phyloP scores from a whole-genome alignment of 2,797 vertebrate genomes.

The Artibeus jamaicensis region DNA sequence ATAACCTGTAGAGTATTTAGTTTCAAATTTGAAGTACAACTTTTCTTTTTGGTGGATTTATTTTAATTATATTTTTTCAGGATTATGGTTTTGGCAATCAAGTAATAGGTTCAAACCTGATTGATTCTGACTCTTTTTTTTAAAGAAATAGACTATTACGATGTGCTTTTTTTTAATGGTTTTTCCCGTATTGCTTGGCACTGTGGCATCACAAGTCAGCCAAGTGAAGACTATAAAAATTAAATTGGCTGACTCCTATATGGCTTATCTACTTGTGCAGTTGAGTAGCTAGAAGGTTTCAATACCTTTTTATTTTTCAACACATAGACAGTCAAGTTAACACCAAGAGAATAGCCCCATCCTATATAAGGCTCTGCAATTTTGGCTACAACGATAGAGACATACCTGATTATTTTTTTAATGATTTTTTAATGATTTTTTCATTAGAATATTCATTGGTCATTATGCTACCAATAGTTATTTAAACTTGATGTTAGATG shows the following conservation, averaged over 20 bases:
- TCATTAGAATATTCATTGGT: background rate
- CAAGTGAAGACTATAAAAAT: constrained; percentile 49
- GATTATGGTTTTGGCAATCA: constrained; percentile 41
- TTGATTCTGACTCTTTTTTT: constrained; percentile 14
- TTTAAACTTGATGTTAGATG: background rate
- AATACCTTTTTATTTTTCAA: background rate
- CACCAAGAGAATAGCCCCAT: background rate
- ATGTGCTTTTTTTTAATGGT: background rate
- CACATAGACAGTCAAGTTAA: background rate
- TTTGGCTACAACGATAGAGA: background rate
- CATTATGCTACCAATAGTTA: background rate
- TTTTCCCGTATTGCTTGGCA: constrained; percentile 6
- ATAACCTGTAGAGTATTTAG: background rate
- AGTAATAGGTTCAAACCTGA: constrained; percentile 42
- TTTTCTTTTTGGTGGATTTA: background rate
- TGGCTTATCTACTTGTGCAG: constrained; percentile 10
- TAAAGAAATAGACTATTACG: background rate
- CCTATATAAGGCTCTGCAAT: background rate
- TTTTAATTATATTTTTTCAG: constrained; percentile 29
- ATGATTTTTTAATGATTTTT: too few relatives aligned
- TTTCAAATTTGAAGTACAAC: background rate
- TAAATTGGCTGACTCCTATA: constrained; percentile 9
- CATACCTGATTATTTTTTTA: background rate
- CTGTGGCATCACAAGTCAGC: constrained; percentile 22
- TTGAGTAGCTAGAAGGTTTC: constrained; percentile 20